Base-by-base conservation (phyloP, 2,797 vertebrate species). In the Masticophis lateralis region DNA sequence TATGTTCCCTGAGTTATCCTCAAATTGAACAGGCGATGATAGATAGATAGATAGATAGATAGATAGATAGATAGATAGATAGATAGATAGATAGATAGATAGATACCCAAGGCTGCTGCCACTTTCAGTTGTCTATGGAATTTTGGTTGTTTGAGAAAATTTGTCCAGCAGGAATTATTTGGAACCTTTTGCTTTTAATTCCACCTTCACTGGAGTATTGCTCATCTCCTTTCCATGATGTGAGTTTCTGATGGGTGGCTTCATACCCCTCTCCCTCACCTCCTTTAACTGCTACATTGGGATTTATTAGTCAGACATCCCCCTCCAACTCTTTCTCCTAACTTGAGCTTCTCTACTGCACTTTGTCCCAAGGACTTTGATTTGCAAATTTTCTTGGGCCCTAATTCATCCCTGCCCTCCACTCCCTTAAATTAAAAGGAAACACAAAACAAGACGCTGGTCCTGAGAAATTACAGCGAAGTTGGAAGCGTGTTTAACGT, bases 241-340 rank as follows among this genome's bases (percentile, higher is more conserved):
- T 53, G 32, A 83, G 66, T 61, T 32, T 7, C 66, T 79, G 56
- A 18, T 63, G 74, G 32, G 28, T 12, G n/a, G 32, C 55, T 37
- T 57, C 13, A n/a, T 60, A 10, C 12, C 13, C 6, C 1, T 28
- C 32, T 13, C 32, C 25, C 32, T 56, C 3, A 18, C 66, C 55
- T n/a, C 63, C 88, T 93, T 43, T 9, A 91, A 91, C 66, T 37
- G 63, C 57, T 51, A 89, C 93, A 63, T 25, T 56, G 69, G 93
- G 69, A 91, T 93, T 89, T 93, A 89, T 86, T 63, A 89, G 63
- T 74, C 87, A 93, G 87, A 89, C 90, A 43, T 91, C 86, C 56
- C 59, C 86, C 51, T 89, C 92, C 14, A 83, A 32, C n/a, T 28
- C 63, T 89, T 89, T 88, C 86, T 79, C 88, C 56, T 25, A 83